phyloP scores from a whole-genome alignment of 2,888 invertebrate genomes.

The Choristoneura rosaceana region DNA sequence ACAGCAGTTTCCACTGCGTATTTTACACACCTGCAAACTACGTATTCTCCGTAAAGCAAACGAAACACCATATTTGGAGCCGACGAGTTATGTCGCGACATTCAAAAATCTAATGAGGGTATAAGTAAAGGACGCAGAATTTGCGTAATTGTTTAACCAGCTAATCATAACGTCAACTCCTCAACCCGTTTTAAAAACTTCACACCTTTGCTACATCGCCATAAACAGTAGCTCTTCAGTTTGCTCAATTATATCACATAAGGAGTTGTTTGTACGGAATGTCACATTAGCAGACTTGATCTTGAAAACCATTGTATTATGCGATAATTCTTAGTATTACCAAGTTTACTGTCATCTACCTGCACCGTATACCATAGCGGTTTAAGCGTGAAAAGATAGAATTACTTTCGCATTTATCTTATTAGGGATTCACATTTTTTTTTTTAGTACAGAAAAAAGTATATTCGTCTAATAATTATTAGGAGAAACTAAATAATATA shows the following conservation, averaged over 20 bases:
- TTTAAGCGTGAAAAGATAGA: too few species aligned
- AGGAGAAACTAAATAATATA: too few species aligned
- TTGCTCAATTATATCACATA: conserved; percentile 50
- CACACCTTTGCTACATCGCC: conserved; percentile 46
- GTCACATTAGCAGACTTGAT: not conserved
- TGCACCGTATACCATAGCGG: too few species aligned
- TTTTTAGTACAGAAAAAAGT: too few species aligned
- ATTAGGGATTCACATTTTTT: too few species aligned
- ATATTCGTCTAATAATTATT: too few species aligned
- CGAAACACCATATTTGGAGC: too few species aligned
- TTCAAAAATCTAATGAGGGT: not conserved
- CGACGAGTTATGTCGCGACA: not conserved
- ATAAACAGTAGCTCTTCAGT: conserved; percentile 45
- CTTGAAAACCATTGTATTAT: conserved; percentile 10
- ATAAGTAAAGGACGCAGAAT: not conserved
- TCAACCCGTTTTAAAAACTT: conserved; percentile 26
- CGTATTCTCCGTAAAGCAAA: too few species aligned
- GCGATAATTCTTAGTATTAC: not conserved
- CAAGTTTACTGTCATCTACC: not conserved
- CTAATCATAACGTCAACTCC: conserved; percentile 22
- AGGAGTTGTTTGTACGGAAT: conserved; percentile 18
- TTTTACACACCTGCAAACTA: too few species aligned
- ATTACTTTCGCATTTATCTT: too few species aligned
- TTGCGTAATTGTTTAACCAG: conserved; percentile 9
- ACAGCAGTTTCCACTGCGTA: too few species aligned